Evolutionary conservation across 2,888 invertebrate genomes (phyloP), one percentile per base, ranked within the genome.

Genomic region (Desoria tigrina): DNA sequence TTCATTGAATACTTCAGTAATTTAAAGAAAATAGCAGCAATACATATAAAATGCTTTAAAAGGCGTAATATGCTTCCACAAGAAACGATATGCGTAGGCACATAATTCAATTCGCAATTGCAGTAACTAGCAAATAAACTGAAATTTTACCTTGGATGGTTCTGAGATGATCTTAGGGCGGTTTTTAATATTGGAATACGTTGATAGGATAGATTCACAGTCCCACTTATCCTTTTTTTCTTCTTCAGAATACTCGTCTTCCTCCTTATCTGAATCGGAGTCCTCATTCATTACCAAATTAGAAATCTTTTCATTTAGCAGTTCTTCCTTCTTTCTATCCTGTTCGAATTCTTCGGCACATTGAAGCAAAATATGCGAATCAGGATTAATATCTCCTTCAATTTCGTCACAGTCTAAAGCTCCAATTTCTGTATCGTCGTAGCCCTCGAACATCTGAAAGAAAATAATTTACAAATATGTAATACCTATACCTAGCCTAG

Each of bases 381-480:
- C 83, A 74, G 86, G 85, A 49, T 86, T 85, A 53, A 91, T 80
- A 78, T 84, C 82, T 0, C 92, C 95, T 77, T 92, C 92, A 57
- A 94, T 92, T 76, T 94, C 92, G 66, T 95, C 94, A 76, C 88
- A 85, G 77, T 94, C 92, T n/a, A 95, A 79, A 0, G 93, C 88
- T 0, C 95, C 96, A 23, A 95, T 85, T 80, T 94, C 92, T 7
- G 86, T 88, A 75, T 94, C 94, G 77, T 94, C 92, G 79, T 95
- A 97, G 63, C 86, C 87, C 0, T 88, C 88, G 80, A 86, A 93
- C 80, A 90, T 83, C 86, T 87, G 75, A 55, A 54, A 45, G 28
- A 49, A 49, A 16, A 63, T 39, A 54, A 58, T 58, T 42, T n/a
- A 42, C 18, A 49, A 11, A 49, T 9, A 16, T 7, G 11, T 49